These are phyloP conservation scores for Morelia viridis DNA, from an alignment of 2,797 vertebrate genomes.

Conservation along the genomic window DNA sequence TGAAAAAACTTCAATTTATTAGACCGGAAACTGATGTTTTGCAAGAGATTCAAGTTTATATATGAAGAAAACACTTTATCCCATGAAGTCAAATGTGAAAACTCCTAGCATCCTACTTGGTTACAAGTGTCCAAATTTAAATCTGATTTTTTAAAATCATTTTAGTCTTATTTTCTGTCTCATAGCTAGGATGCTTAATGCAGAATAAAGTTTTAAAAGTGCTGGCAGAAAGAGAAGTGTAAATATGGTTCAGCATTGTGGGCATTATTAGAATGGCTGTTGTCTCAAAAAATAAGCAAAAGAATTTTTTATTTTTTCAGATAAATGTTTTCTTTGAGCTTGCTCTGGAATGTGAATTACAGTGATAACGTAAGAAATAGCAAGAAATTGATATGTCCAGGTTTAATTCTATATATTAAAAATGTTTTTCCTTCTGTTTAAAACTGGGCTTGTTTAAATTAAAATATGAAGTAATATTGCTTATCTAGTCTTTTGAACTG, in stretches of 20 bases:
- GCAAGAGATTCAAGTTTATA: neutral
- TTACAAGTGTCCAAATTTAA: neutral
- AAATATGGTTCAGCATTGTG: neutral
- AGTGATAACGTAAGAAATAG: neutral
- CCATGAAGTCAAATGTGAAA: neutral
- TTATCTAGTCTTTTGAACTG: neutral
- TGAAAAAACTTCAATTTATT: neutral
- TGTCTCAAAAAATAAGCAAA: neutral
- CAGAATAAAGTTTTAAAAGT: neutral
- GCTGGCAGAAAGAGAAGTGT: neutral
- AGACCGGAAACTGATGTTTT: neutral
- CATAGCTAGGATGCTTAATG: neutral
- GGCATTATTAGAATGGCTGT: too few relatives aligned
- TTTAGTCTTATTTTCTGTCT: neutral
- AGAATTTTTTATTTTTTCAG: conserved; percentile 2
- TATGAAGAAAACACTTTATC: neutral
- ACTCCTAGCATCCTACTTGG: neutral
- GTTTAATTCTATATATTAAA: conserved; percentile 20
- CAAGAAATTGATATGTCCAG: neutral
- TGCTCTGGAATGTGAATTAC: neutral
- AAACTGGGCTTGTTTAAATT: conserved; percentile 17
- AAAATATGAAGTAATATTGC: neutral
- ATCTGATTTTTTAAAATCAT: neutral
- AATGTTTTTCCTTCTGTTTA: neutral
- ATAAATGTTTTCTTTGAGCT: neutral